These are phyloP conservation scores for Mya arenaria DNA, from an alignment of 1,140 invertebrate species.

Conservation along the genomic window DNA sequence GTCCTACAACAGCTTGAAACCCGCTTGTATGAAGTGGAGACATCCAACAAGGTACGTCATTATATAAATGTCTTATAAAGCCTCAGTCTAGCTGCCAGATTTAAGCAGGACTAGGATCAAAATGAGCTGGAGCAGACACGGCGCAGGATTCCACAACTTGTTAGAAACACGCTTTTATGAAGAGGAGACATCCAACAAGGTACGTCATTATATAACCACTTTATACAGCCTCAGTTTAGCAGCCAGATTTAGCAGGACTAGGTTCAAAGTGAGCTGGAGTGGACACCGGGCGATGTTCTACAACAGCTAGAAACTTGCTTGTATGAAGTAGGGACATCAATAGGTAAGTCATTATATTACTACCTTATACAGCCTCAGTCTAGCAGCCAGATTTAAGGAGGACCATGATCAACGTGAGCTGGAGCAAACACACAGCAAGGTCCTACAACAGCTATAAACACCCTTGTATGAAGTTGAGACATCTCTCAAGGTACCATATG, in stretches of 20 bases:
- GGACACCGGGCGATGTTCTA: conserved; percentile 75
- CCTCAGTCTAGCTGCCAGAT: conserved; percentile 70
- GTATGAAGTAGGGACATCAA: conserved; percentile 73
- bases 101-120: conserved; percentile 75
- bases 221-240: conserved; percentile 54
- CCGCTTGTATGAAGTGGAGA: conserved; percentile 74
- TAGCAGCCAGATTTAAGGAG: conserved; percentile 70
- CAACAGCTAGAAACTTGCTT: conserved; percentile 76
- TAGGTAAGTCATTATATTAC: conserved; percentile 67
- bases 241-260: conserved; percentile 74
- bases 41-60: conserved; percentile 74
- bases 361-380: conserved; percentile 72
- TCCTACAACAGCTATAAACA: conserved; percentile 77
- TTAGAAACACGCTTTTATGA: conserved; percentile 76
- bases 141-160: conserved; percentile 75
- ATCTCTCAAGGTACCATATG: conserved; percentile 77
- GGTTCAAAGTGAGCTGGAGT: conserved; percentile 79
- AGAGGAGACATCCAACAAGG: conserved; percentile 77
- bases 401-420: conserved; percentile 78
- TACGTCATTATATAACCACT: conserved; percentile 43
- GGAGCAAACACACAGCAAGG: conserved; percentile 77
- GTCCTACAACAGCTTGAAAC: conserved; percentile 77
- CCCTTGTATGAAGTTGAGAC: conserved; percentile 74
- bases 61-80: not conserved
- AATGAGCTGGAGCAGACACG: conserved; percentile 78